Percentiles rank a stretch among this genome's conserved stretches.
Evolutionary conservation across 1,140 invertebrate genomes (phyloP).

Genomic region (Microplitis demolitor): DNA sequence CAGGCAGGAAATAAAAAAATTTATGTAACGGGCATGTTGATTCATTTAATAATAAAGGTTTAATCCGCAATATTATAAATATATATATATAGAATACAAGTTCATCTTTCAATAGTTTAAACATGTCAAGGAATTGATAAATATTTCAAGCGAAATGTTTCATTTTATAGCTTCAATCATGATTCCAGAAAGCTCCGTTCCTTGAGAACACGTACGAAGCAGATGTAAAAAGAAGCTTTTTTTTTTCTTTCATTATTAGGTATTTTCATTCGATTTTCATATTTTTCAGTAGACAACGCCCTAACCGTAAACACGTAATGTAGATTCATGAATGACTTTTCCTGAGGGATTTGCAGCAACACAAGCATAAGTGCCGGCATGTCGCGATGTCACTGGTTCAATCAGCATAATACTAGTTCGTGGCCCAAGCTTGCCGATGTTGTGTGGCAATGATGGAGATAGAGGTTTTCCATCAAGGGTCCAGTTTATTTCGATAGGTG

Average conservation of each 20-base stretch:
- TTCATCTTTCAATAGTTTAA: neutral
- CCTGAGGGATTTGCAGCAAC: conserved; percentile 71
- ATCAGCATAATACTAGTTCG: conserved; percentile 64
- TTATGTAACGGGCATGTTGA: neutral
- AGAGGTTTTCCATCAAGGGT: conserved; percentile 62
- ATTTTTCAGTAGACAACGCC: conserved; percentile 25
- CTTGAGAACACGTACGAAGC: neutral
- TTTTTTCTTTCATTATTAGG: conserved; percentile 1
- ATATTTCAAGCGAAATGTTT: conserved; percentile 1
- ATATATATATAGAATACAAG: neutral
- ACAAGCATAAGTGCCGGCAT: conserved; percentile 71
- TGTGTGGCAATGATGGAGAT: conserved; percentile 57
- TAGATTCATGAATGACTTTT: conserved; percentile 63
- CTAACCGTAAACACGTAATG: conserved; percentile 66
- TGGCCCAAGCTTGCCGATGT: conserved; percentile 59
- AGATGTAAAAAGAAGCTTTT: neutral
- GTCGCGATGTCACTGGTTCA: conserved; percentile 62
- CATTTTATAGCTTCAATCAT: conserved; percentile 10
- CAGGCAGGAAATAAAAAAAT: neutral
- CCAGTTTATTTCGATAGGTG: conserved; percentile 73
- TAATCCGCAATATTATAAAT: neutral
- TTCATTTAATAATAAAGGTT: neutral
- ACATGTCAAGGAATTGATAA: neutral
- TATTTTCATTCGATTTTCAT: neutral
- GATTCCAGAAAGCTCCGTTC: neutral